These are phyloP conservation scores for Graptemys geographica DNA, from an alignment of 2,797 vertebrate genomes.

Conservation along the genomic window DNA sequence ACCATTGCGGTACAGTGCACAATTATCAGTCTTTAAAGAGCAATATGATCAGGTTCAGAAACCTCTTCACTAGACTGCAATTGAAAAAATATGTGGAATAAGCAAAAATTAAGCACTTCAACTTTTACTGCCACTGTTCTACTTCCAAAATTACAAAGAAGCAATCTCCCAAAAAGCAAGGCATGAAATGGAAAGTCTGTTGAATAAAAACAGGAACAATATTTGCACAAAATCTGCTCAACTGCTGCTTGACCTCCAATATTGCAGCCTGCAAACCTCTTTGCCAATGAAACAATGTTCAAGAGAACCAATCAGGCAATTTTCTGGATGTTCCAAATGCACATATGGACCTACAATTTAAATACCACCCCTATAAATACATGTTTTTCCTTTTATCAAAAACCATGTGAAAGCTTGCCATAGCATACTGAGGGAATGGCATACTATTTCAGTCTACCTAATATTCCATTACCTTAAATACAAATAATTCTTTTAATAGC, in stretches of 20 bases:
- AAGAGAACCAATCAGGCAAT: conserved; percentile 12
- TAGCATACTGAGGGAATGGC: neutral
- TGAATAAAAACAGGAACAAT: neutral
- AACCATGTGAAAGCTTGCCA: neutral
- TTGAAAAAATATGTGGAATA: conserved; percentile 21
- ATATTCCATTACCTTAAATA: neutral
- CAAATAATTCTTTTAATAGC: neutral
- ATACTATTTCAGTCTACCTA: conserved; percentile 8
- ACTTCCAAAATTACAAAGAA: conserved; percentile 13
- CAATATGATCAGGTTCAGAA: conserved; percentile 6
- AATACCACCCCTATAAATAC: conserved; percentile 2
- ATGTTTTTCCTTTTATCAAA: neutral
- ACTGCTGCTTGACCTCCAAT: neutral
- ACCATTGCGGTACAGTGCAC: neutral
- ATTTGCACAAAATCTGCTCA: conserved; percentile 19
- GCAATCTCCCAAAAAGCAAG: neutral
- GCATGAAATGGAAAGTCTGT: neutral
- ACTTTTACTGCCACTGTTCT: conserved; percentile 18
- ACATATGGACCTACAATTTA: conserved; percentile 15
- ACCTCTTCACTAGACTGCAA: neutral
- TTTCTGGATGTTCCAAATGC: conserved; percentile 7
- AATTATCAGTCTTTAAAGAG: neutral
- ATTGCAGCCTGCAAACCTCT: conserved; percentile 16
- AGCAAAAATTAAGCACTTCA: conserved; percentile 25
- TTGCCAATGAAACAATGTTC: neutral